These are phyloP conservation scores for Pseudopipra pipra DNA, from an alignment of 2,113 vertebrate genomes.

Conservation along the genomic window DNA sequence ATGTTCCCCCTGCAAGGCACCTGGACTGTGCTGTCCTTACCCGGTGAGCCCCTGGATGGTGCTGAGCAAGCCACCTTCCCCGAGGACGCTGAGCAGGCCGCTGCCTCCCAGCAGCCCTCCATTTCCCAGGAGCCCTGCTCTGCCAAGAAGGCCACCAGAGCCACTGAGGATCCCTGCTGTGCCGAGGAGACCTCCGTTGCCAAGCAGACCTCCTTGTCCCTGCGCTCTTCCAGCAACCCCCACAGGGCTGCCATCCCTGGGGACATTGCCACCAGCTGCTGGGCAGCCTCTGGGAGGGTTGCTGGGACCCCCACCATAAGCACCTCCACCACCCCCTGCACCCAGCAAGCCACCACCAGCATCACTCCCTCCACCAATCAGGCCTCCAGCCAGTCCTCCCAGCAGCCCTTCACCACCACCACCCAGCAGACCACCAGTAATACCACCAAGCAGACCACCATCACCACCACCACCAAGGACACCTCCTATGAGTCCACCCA, in stretches of 20 bases:
- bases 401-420: background rate
- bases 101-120: slow-evolving; percentile 65
- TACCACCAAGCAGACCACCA: slow-evolving; percentile 61
- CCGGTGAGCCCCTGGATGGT: slow-evolving; percentile 66
- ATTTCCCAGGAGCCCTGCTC: slow-evolving; percentile 55
- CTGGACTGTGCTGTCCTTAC: background rate
- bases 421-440: slow-evolving; percentile 27
- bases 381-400: background rate
- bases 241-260: background rate
- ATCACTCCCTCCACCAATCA: background rate
- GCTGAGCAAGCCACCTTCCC: slow-evolving; percentile 68
- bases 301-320: rapidly evolving
- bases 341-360: background rate
- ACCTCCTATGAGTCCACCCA: background rate
- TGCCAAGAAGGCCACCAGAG: slow-evolving; percentile 45
- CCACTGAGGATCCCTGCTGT: slow-evolving; percentile 21
- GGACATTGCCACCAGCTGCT: background rate
- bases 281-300: background rate
- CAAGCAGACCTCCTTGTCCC: slow-evolving; percentile 44
- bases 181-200: slow-evolving; percentile 19
- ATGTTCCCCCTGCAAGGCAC: too few species aligned
- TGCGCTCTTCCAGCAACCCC: background rate
- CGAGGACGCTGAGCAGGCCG: slow-evolving; percentile 56
- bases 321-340: background rate
- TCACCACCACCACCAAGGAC: background rate